phyloP scores from a whole-genome alignment of 2,113 vertebrate genomes.

The Ceyx melanurus region DNA sequence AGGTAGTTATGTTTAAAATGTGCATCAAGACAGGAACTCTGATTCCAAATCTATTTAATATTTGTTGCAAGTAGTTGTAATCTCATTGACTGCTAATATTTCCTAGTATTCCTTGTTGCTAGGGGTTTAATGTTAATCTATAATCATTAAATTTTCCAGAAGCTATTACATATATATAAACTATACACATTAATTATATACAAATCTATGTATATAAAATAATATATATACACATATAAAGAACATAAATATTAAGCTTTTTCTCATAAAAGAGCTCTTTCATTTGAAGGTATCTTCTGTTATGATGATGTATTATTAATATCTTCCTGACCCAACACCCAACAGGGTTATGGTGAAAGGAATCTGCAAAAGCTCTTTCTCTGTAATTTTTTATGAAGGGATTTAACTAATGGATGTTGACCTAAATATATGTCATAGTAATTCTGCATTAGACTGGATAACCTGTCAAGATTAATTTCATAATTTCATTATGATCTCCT shows the following conservation, averaged over 20 bases:
- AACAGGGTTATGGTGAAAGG: background rate
- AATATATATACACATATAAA: background rate
- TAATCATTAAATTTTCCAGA: background rate
- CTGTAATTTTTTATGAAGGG: background rate
- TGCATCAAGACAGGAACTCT: background rate
- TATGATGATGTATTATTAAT: background rate
- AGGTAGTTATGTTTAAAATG: background rate
- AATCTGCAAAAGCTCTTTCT: background rate
- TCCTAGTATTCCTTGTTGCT: background rate
- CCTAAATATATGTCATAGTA: background rate
- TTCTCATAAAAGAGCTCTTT: background rate
- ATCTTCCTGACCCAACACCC: background rate
- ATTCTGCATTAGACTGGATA: background rate
- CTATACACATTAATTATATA: background rate
- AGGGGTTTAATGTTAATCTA: background rate
- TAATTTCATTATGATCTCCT: background rate
- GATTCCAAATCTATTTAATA: background rate
- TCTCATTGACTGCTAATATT: background rate
- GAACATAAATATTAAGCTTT: background rate
- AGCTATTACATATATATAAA: background rate
- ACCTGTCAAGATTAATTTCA: background rate
- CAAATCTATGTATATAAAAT: background rate
- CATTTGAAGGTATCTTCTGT: background rate
- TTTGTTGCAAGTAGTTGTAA: background rate
- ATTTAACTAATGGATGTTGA: background rate